Evolutionary conservation across 1,140 invertebrate genomes (phyloP).

Genomic region (Harpegnathos saltator): DNA sequence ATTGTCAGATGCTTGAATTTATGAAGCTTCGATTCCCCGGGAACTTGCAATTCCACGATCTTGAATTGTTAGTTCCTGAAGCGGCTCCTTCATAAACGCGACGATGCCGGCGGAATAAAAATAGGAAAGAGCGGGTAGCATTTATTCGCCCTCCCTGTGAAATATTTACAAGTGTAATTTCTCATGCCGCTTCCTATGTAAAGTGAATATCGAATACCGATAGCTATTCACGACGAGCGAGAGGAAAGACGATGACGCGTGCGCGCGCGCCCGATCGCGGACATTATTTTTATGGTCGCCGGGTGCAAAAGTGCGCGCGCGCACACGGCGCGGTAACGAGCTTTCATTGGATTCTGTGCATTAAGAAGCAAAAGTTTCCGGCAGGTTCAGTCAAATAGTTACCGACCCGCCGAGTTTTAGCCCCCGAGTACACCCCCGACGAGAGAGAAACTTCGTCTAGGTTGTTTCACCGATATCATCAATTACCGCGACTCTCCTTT

Average conservation of each 20-base stretch:
- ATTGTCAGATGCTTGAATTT: constrained; percentile 26
- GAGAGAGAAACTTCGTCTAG: constrained; percentile 28
- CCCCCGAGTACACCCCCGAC: neutral
- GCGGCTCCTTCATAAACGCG: constrained; percentile 29
- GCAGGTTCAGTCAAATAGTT: constrained; percentile 46
- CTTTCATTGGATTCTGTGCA: constrained; percentile 33
- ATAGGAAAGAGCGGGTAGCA: constrained; percentile 8
- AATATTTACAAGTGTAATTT: constrained; percentile 61
- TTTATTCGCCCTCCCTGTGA: constrained; percentile 39
- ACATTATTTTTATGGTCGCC: constrained; percentile 31
- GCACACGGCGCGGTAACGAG: neutral
- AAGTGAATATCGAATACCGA: constrained; percentile 50
- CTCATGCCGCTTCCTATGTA: constrained; percentile 51
- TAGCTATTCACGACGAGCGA: constrained; percentile 18
- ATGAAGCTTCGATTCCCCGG: neutral
- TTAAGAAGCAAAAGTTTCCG: constrained; percentile 31
- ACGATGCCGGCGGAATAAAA: constrained; percentile 34
- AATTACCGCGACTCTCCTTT: constrained; percentile 9
- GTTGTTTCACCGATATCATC: constrained; percentile 33
- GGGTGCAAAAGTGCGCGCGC: no score
- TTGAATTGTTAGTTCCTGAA: constrained; percentile 38
- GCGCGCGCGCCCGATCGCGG: neutral
- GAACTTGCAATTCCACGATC: constrained; percentile 46
- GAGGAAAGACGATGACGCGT: neutral
- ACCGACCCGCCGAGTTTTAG: constrained; percentile 16